Evolutionary conservation across 2,888 invertebrate species (phyloP), one percentile per base, ranked within the genome.

Genomic region (Eristalinus aeneus): DNA sequence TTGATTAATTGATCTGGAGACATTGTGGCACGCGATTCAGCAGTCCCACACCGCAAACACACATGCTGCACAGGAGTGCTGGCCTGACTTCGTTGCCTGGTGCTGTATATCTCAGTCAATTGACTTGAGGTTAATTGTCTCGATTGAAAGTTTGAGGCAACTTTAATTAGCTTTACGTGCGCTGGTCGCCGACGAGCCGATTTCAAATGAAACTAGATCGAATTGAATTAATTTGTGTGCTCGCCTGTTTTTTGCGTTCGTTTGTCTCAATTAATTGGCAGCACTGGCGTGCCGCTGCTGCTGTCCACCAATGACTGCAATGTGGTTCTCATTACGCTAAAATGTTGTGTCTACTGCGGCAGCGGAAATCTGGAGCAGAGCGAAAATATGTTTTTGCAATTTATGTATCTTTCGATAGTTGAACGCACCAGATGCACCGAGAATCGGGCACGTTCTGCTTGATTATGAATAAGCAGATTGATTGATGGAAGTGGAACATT

Each of bases 51-150:
- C 16, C 5, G 12, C 11, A 8, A 22, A 20, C 60, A 12, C 36
- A 36, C 60, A 20, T 39, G 31, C 20, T 23, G 63, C 46, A 73
- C 46, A 61, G 63, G 31, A 27, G 32, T 22, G 32, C 22, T 20
- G 12, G 31, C 61, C 61, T 61, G 22, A 61, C 60, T 31, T 20
- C 39, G 71, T 36, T 58, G 39, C 39, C 39, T 46, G 39, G n/a
- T 46, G 39, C 39, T 69, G 60, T 31, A 39, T 65, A 79, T 73
- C 79, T 67, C 27, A 76, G 76, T 80, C 69, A 86, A 73, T 86
- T 86, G 86, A 86, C 86, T 82, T 78, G 10, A 67, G 82, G 86
- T 86, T 82, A 86, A 86, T 82, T 86, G 82, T 63, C 86, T 82
- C 75, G 77, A 86, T 86, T 86, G 86, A 67, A 73, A 74, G 74